Evolutionary conservation across 2,797 vertebrate genomes (phyloP).

Genomic region (Liasis olivaceus): DNA sequence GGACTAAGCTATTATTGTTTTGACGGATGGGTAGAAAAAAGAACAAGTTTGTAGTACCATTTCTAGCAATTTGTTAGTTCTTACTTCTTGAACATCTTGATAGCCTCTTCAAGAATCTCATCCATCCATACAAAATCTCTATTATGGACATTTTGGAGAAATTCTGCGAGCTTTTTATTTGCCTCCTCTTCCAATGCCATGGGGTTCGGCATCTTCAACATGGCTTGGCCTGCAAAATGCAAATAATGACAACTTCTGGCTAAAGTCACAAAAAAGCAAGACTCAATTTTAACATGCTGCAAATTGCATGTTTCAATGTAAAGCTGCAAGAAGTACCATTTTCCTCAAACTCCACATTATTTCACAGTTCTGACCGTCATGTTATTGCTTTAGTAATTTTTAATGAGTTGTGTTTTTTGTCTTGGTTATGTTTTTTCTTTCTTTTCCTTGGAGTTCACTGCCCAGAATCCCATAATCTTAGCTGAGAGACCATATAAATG

Average conservation of each 20-base stretch:
- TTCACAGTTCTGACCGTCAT: neutral
- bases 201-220: slow-evolving; percentile 73
- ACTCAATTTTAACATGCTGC: neutral
- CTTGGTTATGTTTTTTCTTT: neutral
- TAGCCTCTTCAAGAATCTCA: slow-evolving; percentile 89
- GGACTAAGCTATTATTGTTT: neutral
- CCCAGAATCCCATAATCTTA: neutral
- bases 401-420: neutral
- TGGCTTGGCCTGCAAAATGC: slow-evolving; percentile 55
- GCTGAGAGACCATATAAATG: neutral
- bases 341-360: neutral
- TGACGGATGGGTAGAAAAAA: neutral
- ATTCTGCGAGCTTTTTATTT: slow-evolving; percentile 76
- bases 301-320: neutral
- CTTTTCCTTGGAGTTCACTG: neutral
- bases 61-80: neutral
- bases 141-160: slow-evolving; percentile 76
- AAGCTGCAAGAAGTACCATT: neutral
- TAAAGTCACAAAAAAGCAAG: neutral
- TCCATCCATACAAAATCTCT: slow-evolving; percentile 89
- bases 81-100: slow-evolving; percentile 87
- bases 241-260: neutral
- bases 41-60: neutral
- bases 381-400: neutral
- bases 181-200: slow-evolving; percentile 77